Percentiles rank a stretch among this genome's conserved stretches.
These are phyloP conservation scores for Aphrophora alni DNA, from an alignment of 2,888 invertebrate species.

Conservation along the genomic window DNA sequence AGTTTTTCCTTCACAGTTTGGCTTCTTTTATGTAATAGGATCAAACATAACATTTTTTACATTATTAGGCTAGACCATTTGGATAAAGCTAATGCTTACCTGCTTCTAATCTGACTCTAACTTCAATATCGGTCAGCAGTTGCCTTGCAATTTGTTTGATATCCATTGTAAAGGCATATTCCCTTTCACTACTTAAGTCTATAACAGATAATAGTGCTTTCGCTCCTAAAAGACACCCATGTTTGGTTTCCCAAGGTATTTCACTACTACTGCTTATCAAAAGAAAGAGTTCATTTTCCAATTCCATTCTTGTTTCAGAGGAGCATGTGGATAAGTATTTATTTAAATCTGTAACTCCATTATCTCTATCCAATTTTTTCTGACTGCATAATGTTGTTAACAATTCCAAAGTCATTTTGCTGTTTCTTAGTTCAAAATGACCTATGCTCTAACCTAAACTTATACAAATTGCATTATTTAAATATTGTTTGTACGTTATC, in stretches of 20 bases:
- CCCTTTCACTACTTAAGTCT: constrained; percentile 51
- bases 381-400: constrained; percentile 45
- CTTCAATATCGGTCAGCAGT: constrained; percentile 57
- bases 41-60: no score
- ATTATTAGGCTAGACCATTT: no score
- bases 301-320: constrained; percentile 44
- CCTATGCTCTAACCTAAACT: no score
- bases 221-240: constrained; percentile 57
- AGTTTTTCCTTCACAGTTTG: no score
- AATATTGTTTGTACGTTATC: no score
- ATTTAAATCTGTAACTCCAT: constrained; percentile 48
- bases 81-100: constrained; percentile 26
- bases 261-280: constrained; percentile 46
- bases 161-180: constrained; percentile 47
- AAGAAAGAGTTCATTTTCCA: constrained; percentile 46
- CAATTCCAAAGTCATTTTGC: neutral
- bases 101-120: constrained; percentile 59
- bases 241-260: constrained; percentile 57
- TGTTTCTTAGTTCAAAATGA: no score
- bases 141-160: constrained; percentile 52
- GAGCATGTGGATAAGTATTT: constrained; percentile 43
- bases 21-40: no score
- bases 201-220: constrained; percentile 54
- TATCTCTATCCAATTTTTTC: constrained; percentile 50
- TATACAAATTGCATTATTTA: no score